Conservation (phyloP, 2,888 invertebrate species). For the Pelosia muscerda region DNA sequence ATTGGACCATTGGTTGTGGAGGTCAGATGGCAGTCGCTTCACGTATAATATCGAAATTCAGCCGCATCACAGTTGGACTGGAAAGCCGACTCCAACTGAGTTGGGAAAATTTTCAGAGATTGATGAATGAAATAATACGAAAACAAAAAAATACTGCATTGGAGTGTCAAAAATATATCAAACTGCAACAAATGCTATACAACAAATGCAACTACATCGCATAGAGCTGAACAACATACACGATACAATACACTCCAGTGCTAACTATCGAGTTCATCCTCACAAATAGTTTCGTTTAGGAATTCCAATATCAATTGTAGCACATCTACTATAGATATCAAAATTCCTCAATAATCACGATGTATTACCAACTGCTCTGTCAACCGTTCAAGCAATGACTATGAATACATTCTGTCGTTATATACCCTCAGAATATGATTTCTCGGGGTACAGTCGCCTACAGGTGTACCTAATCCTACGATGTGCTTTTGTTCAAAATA, state of each 20-base stretch:
- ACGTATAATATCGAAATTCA: too few relatives aligned
- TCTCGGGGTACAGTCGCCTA: neutral
- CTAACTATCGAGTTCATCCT: neutral
- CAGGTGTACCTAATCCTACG: neutral
- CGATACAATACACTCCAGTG: neutral
- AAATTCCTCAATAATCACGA: neutral
- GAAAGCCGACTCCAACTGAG: too few relatives aligned
- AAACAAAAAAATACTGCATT: too few relatives aligned
- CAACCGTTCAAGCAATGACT: neutral
- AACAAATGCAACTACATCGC: slow-evolving; percentile 1
- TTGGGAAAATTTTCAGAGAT: too few relatives aligned
- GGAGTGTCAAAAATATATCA: neutral
- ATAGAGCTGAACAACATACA: neutral
- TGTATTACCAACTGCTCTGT: neutral
- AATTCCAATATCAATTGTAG: slow-evolving; percentile 9
- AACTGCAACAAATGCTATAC: neutral
- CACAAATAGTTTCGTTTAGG: slow-evolving; percentile 3
- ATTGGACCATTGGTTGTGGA: too few relatives aligned
- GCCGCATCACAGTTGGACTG: too few relatives aligned
- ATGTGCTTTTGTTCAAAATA: neutral
- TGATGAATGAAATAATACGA: too few relatives aligned
- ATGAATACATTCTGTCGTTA: neutral
- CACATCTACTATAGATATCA: neutral
- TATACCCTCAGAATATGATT: too few relatives aligned
- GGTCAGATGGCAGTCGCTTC: too few relatives aligned